Percentiles rank a stretch among this genome's conserved stretches.
phyloP scores from a whole-genome alignment of 2,888 invertebrate genomes.

The Lysandra coridon region DNA sequence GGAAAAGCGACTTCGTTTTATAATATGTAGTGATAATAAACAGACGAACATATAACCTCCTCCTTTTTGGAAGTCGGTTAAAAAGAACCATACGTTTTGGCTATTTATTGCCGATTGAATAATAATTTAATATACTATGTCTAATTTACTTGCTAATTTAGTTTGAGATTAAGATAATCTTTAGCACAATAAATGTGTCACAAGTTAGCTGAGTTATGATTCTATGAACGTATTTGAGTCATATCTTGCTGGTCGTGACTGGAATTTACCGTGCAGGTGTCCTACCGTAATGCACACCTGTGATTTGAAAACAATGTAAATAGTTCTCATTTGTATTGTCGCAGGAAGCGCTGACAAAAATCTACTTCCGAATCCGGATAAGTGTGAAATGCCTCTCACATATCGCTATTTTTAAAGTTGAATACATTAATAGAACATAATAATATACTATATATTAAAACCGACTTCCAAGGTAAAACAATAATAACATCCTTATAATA shows the following conservation, averaged over 20 bases:
- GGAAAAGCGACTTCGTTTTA: neutral
- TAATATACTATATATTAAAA: no score
- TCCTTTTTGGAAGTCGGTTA: no score
- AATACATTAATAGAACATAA: no score
- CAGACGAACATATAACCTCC: no score
- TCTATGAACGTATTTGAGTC: slow-evolving; percentile 19
- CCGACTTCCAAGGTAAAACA: no score
- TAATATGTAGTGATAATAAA: no score
- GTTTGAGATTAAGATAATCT: neutral
- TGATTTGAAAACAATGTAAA: neutral
- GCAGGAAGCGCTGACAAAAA: neutral
- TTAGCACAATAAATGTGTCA: slow-evolving; percentile 2
- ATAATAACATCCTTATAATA: no score
- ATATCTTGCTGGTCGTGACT: slow-evolving; percentile 36
- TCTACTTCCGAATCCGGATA: neutral
- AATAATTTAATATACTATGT: neutral
- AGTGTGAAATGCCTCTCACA: neutral
- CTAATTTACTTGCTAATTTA: neutral
- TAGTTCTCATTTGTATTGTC: neutral
- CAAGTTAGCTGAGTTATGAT: slow-evolving; percentile 19
- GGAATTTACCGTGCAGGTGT: slow-evolving; percentile 39
- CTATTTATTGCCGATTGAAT: no score
- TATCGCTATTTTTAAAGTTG: neutral
- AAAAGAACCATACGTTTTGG: no score
- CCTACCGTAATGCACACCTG: slow-evolving; percentile 26